Percentiles rank a stretch among this genome's conserved stretches.
These are phyloP conservation scores for Ceraclea dissimilis DNA, from an alignment of 2,888 invertebrate species.

Conservation along the genomic window DNA sequence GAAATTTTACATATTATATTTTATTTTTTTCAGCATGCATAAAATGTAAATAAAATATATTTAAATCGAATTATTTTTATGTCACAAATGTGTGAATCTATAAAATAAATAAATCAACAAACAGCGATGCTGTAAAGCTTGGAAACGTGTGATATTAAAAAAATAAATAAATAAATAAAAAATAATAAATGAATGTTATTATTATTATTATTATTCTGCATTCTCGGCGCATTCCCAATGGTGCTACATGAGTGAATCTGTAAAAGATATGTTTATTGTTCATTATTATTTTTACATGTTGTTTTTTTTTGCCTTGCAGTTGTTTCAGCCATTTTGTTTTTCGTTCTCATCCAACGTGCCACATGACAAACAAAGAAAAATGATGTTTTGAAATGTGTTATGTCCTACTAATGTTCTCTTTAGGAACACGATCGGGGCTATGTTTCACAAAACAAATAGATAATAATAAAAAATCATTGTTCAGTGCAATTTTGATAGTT, in stretches of 20 bases:
- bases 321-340: neutral
- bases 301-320: neutral
- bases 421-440: too few species aligned
- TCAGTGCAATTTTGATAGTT: too few species aligned
- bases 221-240: conserved; percentile 10
- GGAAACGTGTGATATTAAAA: neutral
- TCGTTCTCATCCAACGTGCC: neutral
- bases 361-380: neutral
- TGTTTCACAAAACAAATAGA: too few species aligned
- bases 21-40: too few species aligned
- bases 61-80: too few species aligned
- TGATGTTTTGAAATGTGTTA: too few species aligned
- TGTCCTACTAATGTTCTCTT: too few species aligned
- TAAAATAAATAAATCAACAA: neutral
- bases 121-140: neutral
- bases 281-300: neutral
- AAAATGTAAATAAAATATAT: too few species aligned
- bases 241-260: conserved; percentile 9
- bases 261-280: conserved; percentile 5
- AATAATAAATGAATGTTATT: neutral
- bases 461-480: too few species aligned
- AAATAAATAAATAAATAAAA: neutral
- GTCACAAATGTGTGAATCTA: too few species aligned
- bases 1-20: too few species aligned
- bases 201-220: neutral